These are phyloP conservation scores for Polia nebulosa DNA, from an alignment of 2,888 invertebrate species.

Conservation along the genomic window DNA sequence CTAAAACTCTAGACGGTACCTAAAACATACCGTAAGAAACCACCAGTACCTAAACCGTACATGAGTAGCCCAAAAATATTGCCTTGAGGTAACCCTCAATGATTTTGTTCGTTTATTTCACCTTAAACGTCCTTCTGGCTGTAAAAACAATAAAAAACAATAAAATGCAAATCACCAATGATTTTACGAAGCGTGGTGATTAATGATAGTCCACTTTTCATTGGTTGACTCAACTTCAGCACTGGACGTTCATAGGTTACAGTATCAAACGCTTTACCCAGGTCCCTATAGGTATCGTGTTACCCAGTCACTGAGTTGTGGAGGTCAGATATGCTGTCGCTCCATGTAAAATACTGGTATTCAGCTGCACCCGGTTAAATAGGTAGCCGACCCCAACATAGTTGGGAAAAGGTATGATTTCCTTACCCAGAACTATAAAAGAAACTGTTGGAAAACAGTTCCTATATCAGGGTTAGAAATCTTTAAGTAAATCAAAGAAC, in stretches of 20 bases:
- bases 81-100: conserved; percentile 30
- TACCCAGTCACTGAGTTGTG: background rate
- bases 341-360: background rate
- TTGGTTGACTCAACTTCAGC: background rate
- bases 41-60: conserved; percentile 29
- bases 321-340: background rate
- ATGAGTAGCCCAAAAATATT: conserved; percentile 31
- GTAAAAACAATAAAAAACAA: background rate
- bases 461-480: conserved; percentile 51
- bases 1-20: conserved; percentile 28
- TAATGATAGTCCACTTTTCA: background rate
- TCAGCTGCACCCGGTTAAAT: background rate
- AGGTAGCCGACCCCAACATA: background rate
- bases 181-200: background rate
- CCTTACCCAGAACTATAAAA: background rate
- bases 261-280: conserved; percentile 21
- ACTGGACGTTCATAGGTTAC: conserved; percentile 14
- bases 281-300: background rate
- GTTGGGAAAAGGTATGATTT: background rate
- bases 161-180: background rate
- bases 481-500: conserved; percentile 73
- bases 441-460: conserved; percentile 1
- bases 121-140: background rate
- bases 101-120: background rate
- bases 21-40: conserved; percentile 32